These are phyloP conservation scores for Drosophila eohydei DNA, from an alignment of 2,888 invertebrate species.

Conservation along the genomic window DNA sequence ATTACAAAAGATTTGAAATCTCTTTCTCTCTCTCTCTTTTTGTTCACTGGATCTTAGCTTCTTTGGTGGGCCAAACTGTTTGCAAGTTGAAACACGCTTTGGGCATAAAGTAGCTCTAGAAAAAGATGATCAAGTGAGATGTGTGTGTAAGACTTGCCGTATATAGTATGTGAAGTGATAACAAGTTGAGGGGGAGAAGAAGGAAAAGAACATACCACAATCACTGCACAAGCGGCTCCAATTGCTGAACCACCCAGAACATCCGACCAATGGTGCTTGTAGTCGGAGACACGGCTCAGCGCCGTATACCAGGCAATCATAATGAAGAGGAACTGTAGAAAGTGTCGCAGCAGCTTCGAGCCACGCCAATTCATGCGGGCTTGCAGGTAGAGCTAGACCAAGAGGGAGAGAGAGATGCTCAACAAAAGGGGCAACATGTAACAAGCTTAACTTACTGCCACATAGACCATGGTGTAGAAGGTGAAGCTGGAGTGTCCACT, in stretches of 20 bases:
- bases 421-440: not conserved
- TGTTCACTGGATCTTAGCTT: constrained; percentile 38
- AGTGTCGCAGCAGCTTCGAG: constrained; percentile 92
- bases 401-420: constrained; percentile 1
- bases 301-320: constrained; percentile 94
- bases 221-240: constrained; percentile 88
- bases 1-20: constrained; percentile 38
- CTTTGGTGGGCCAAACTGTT: constrained; percentile 77
- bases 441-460: constrained; percentile 89
- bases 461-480: constrained; percentile 93
- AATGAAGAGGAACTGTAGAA: constrained; percentile 93
- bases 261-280: constrained; percentile 99
- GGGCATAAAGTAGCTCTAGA: constrained; percentile 81
- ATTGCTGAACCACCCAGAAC: constrained; percentile 93
- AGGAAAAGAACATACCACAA: constrained; percentile 88
- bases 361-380: constrained; percentile 92
- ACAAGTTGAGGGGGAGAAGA: too few relatives aligned
- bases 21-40: not conserved
- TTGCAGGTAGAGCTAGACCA: constrained; percentile 92
- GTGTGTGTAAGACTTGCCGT: constrained; percentile 17
- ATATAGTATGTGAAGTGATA: not conserved
- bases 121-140: constrained; percentile 72
- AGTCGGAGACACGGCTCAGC: constrained; percentile 96
- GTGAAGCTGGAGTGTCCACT: constrained; percentile 97
- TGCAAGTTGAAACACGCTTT: constrained; percentile 83